Evolutionary conservation across 2,113 vertebrate species (phyloP), one percentile per base, ranked within the genome.

Genomic region (Sapayoa aenigma): DNA sequence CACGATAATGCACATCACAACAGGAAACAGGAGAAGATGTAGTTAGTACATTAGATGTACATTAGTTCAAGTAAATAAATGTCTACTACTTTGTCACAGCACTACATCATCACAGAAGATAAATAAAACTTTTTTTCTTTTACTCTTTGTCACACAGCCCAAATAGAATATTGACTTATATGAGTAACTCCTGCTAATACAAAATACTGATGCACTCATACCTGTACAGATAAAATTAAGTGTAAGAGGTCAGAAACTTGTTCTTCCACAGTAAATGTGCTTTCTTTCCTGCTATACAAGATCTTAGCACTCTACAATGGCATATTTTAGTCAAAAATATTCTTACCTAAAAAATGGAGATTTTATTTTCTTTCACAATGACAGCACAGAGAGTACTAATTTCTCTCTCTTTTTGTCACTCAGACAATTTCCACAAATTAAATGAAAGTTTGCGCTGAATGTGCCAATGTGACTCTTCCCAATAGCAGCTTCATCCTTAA

Each of bases 261-360:
- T 39, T 81, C 21, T 82, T 77, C 27, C 50, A 62, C 7, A 63
- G 15, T 55, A 67, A 0, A 0, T 82, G 47, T 75, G 25, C 18
- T 87, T 72, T 90, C 44, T 56, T 78, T 67, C 27, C 22, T 59
- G 33, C 78, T n/a, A 68, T 63, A 74, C 18, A 77, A 76, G 52
- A 47, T 9, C 10, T 27, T 33, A 59, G 12, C 20, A 44, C 24
- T 58, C 28, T 86, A 53, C 14, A 79, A n/a, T 19, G 16, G 37
- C 53, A 1, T 58, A 18, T 71, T 53, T 82, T 44, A 90, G 27
- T 52, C 24, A 80, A 89, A 60, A 94, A 11, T 9, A 52, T 80
- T 94, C 97, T 97, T 97, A 98, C 98, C 97, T 98, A 92, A 98
- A 98, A 96, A 98, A 98, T 24, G 93, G 97, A 78, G 98, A 98